These are phyloP conservation scores for Myrmecophaga tridactyla DNA, from an alignment of 2,113 vertebrate genomes.

Conservation along the genomic window DNA sequence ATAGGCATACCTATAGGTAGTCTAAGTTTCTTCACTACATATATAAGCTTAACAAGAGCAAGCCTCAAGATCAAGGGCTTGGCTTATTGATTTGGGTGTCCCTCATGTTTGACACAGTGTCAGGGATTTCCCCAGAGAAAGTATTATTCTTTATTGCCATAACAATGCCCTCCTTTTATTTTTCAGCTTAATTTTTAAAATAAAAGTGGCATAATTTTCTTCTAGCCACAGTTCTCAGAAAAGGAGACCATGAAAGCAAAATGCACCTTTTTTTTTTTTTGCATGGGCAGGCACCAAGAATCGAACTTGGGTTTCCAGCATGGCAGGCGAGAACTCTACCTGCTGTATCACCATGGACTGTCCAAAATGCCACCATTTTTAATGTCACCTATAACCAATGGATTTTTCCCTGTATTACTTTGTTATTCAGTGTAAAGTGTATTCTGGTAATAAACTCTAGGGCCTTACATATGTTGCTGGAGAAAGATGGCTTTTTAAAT, in stretches of 20 bases:
- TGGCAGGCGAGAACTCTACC: too few relatives aligned
- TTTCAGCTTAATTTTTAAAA: slow-evolving; percentile 60
- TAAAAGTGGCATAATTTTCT: slow-evolving; percentile 53
- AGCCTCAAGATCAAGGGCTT: too few relatives aligned
- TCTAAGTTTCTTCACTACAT: too few relatives aligned
- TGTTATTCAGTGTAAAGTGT: neutral
- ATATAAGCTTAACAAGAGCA: too few relatives aligned
- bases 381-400: slow-evolving; percentile 13
- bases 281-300: too few relatives aligned
- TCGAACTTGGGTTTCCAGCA: too few relatives aligned
- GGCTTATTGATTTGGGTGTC: too few relatives aligned
- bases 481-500: slow-evolving; percentile 50
- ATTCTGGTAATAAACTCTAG: slow-evolving; percentile 31
- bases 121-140: too few relatives aligned
- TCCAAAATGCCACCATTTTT: slow-evolving; percentile 62
- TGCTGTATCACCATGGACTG: too few relatives aligned
- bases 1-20: too few relatives aligned
- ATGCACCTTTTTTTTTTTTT: too few relatives aligned
- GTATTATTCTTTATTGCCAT: slow-evolving; percentile 1
- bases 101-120: too few relatives aligned
- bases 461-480: neutral
- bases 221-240: slow-evolving; percentile 42
- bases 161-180: slow-evolving; percentile 25
- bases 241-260: slow-evolving; percentile 39
- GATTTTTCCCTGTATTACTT: slow-evolving; percentile 41